A percentile compares a stretch with the other conserved stretches of the same genome.
These are phyloP conservation scores for Dione juno DNA, from an alignment of 2,888 invertebrate species.

Conservation along the genomic window DNA sequence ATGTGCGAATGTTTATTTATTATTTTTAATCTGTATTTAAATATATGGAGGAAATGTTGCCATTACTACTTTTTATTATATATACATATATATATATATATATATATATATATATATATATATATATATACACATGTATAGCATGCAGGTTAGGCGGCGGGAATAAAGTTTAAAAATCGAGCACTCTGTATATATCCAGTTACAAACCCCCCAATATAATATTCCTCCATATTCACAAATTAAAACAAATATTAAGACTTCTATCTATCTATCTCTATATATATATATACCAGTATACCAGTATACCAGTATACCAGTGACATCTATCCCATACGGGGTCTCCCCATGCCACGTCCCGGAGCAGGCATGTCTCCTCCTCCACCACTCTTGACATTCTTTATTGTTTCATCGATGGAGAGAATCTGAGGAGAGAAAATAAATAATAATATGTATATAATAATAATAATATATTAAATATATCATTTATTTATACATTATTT, in stretches of 20 bases:
- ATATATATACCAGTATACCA: not conserved
- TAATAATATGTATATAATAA: not conserved
- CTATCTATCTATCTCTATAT: not conserved
- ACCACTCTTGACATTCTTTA: conserved; percentile 92
- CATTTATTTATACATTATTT: too few species aligned
- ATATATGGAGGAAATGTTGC: not conserved
- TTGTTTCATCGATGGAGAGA: conserved; percentile 98
- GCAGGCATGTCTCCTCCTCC: conserved; percentile 78
- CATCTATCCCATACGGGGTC: conserved; percentile 86
- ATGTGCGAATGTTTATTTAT: not conserved
- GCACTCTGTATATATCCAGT: too few species aligned
- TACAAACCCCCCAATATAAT: too few species aligned
- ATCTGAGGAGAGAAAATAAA: conserved; percentile 76
- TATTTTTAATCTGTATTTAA: not conserved
- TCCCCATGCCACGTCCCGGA: conserved; percentile 87
- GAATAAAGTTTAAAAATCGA: too few species aligned
- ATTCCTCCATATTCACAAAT: not conserved
- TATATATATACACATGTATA: too few species aligned
- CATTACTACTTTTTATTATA: not conserved
- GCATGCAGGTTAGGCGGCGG: too few species aligned
- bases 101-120: too few species aligned
- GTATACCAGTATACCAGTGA: not conserved
- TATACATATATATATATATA: too few species aligned
- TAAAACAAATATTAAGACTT: not conserved
- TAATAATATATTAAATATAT: too few species aligned